phyloP scores from a whole-genome alignment of 2,888 invertebrate species.

The Nasonovia ribisnigri region DNA sequence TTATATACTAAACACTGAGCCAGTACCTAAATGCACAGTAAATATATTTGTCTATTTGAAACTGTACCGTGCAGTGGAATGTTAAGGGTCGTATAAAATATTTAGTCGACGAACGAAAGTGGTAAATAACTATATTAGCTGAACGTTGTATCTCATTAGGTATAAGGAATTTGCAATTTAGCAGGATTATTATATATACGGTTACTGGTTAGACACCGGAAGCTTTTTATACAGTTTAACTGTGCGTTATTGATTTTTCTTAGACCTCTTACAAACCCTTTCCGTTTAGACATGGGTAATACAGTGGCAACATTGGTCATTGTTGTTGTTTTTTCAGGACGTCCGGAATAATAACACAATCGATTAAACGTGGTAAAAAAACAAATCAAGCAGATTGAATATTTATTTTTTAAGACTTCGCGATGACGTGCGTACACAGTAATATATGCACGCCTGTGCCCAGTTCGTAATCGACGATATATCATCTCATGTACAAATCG shows the following conservation, averaged over 20 bases:
- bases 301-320: neutral
- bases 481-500: neutral
- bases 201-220: neutral
- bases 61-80: neutral
- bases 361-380: neutral
- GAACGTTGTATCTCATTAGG: conserved; percentile 28
- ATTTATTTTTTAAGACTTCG: neutral
- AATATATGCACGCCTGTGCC: neutral
- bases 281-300: neutral
- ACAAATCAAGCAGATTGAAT: neutral
- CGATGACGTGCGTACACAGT: neutral
- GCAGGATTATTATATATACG: neutral
- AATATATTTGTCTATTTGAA: neutral
- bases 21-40: neutral
- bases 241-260: conserved; percentile 40
- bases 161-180: conserved; percentile 23
- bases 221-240: conserved; percentile 1
- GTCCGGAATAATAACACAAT: conserved; percentile 26
- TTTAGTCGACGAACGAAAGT: neutral
- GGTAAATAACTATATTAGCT: conserved; percentile 27
- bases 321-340: neutral
- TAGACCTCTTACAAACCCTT: conserved; percentile 37
- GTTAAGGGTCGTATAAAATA: neutral
- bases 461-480: neutral
- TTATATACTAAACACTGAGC: neutral